Evolutionary conservation across 2,797 vertebrate species (phyloP).

Genomic region (Siniperca scherzeri): DNA sequence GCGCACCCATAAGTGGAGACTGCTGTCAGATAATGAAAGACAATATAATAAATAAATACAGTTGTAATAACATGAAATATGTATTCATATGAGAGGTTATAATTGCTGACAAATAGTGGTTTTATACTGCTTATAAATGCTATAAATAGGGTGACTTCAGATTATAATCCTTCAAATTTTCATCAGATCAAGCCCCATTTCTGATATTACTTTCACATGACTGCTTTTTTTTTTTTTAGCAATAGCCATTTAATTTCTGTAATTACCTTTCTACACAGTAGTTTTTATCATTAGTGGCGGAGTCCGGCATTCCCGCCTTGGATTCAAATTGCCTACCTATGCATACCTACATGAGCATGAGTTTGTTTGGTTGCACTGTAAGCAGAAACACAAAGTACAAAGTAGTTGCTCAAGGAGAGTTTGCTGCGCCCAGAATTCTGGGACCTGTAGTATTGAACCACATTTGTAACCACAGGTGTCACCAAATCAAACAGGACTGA

Average conservation of each 20-base stretch:
- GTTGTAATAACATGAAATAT: background rate
- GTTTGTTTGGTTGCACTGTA: background rate
- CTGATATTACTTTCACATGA: background rate
- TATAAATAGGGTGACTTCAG: background rate
- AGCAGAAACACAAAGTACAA: background rate
- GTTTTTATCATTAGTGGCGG: background rate
- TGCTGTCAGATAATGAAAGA: background rate
- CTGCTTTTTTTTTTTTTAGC: background rate
- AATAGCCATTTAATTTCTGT: background rate
- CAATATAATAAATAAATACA: background rate
- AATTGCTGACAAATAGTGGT: background rate
- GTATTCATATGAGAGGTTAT: background rate
- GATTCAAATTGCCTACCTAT: background rate
- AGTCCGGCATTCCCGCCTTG: background rate
- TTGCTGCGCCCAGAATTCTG: background rate
- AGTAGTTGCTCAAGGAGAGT: background rate
- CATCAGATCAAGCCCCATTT: background rate
- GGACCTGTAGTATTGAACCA: background rate
- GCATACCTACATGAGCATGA: background rate
- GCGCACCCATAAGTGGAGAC: too few species aligned
- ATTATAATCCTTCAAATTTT: background rate
- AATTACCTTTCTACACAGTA: too few species aligned
- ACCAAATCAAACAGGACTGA: background rate
- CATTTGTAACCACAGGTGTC: background rate
- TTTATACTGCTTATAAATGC: background rate